These are phyloP conservation scores for Alfaro cultratus DNA, from an alignment of 2,797 vertebrate species.

Conservation along the genomic window DNA sequence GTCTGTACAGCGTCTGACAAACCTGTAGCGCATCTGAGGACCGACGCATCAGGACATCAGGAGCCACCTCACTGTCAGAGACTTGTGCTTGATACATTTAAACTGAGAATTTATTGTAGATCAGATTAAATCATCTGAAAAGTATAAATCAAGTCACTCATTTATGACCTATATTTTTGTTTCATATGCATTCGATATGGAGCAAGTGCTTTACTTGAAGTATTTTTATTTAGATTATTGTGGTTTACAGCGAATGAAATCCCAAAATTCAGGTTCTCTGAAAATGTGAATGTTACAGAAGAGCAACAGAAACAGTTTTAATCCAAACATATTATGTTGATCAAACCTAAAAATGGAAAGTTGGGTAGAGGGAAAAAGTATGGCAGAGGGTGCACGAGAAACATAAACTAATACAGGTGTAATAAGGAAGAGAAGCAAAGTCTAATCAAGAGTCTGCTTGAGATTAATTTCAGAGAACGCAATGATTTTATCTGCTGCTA, in stretches of 20 bases:
- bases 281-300: background rate
- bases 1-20: conserved; percentile 17
- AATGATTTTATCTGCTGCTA: background rate
- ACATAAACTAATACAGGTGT: background rate
- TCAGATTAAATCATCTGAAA: background rate
- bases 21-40: conserved; percentile 1
- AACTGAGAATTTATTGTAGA: background rate
- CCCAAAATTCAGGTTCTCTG: background rate
- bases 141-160: background rate
- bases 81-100: conserved; percentile 1
- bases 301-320: background rate
- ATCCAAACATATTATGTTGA: background rate
- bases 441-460: background rate
- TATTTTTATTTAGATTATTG: background rate
- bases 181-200: background rate
- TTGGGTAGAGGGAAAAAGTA: background rate
- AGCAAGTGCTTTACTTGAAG: background rate
- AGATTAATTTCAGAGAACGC: background rate
- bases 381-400: background rate
- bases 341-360: background rate
- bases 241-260: background rate
- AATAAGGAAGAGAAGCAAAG: background rate
- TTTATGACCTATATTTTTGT: background rate
- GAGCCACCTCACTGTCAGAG: conserved; percentile 4
- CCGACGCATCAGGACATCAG: conserved; percentile 16